Evolutionary conservation across 2,113 vertebrate genomes (phyloP), one percentile per base, ranked within the genome.

Genomic region (Gopherus flavomarginatus): DNA sequence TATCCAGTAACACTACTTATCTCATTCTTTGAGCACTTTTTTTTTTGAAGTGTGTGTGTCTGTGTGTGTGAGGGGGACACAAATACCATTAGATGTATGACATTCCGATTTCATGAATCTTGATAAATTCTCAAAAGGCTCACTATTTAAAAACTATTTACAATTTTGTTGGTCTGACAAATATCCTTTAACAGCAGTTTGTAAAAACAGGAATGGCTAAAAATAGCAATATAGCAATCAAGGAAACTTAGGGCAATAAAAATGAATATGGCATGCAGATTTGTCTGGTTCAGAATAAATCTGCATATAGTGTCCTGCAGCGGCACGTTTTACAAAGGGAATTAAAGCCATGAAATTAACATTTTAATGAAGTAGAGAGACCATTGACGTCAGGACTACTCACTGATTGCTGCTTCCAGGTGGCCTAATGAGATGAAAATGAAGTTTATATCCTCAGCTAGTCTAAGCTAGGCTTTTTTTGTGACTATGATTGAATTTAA

Each of bases 401-500:
- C 97, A 94, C 92, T 98, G 97, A 98, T 96, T 98, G 96, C 93
- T 95, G 98, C 95, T 98, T 98, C 98, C 98, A 98, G 98, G 98
- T 98, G 98, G 98, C 97, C 97, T 98, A 98, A 98, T 98, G 97
- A 98, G 98, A 98, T 98, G 98, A 98, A 98, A 98, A 98, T 98
- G 96, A 98, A 98, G 96, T 98, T 98, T 98, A 98, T 98, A 98
- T 97, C 97, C 98, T 98, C 96, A 97, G 96, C 96, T 97, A 95
- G 97, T 97, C 96, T 98, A 98, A 98, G 93, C 95, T 95, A 94
- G 92, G 91, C 97, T 98, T 98, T 96, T 98, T 98, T 98, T 97
- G 95, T 98, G 97, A 98, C 98, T 97, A 92, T 98, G 98, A 98
- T 89, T 98, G 97, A 98, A 98, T 98, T 98, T 97, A 98, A 98